phyloP scores from a whole-genome alignment of 92 coral and sea anemone species.

The Diadumene lineata region DNA sequence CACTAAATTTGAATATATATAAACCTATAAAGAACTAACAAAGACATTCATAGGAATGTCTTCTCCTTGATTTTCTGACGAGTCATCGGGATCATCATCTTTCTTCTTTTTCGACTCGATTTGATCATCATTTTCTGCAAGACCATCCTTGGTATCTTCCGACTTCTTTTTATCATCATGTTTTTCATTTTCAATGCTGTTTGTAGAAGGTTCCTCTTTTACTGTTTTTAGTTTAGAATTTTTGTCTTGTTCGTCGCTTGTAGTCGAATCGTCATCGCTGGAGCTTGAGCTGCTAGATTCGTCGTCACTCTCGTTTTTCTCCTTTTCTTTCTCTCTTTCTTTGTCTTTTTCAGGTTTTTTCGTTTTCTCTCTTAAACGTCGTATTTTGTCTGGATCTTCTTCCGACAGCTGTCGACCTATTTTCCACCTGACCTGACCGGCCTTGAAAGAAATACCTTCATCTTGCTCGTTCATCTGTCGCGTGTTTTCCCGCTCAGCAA shows the following conservation, averaged over 20 bases:
- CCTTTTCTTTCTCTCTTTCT: not conserved
- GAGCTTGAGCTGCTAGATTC: slow-evolving; percentile 25
- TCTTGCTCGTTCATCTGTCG: slow-evolving; percentile 5
- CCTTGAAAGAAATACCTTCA: slow-evolving; percentile 14
- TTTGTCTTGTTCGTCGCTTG: slow-evolving; percentile 16
- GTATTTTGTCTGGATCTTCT: slow-evolving; percentile 23
- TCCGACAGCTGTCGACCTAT: slow-evolving; percentile 24
- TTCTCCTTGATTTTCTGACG: no score
- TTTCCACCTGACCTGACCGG: slow-evolving; percentile 22
- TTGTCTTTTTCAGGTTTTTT: slow-evolving; percentile 1
- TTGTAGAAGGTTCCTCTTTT: slow-evolving; percentile 5
- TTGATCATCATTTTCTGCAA: no score
- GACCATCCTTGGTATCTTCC: no score
- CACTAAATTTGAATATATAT: no score
- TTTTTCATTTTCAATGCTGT: no score
- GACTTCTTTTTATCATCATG: no score
- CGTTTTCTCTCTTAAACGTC: no score
- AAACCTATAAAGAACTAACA: no score
- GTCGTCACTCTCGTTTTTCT: not conserved
- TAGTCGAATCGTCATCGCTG: slow-evolving; percentile 25
- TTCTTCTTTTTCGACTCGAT: no score
- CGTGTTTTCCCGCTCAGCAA: not conserved
- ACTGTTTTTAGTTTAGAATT: not conserved
- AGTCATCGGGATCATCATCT: no score
- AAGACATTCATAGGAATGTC: no score